Base-by-base conservation (phyloP, 2,113 vertebrate genomes). In the Neotoma lepida region DNA sequence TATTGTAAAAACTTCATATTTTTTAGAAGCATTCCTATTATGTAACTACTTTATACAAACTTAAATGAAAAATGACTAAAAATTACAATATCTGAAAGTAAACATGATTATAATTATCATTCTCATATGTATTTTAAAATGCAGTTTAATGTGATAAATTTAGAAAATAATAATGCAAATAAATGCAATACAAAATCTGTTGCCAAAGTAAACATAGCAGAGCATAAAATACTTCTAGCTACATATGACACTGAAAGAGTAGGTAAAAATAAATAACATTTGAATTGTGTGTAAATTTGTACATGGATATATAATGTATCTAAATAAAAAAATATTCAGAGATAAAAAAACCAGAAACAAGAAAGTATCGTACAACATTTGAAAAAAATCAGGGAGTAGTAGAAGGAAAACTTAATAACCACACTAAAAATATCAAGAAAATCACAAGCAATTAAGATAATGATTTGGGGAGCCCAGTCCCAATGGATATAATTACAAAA, bases 21-120 rank as follows among this genome's bases (percentile, higher is more conserved):
- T 4, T 93, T 95, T 26, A 66, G 12, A 54, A 46, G 2, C 2
- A 24, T 54, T 82, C 68, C 66, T 84, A 22, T 41, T 93, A 35
- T 85, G 35, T 2, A 93, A 78, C 12, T 51, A 9, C 28, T 85
- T 3, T 26, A 73, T 58, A 68, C 13, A 33, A 90, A 76, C 58
- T 46, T 70, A 89, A 61, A 86, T 3, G 56, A 91, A 80, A 80
- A 73, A 66, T 46, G 78, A 81, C 46, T 46, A 35, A 63, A 14
- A 46, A 86, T 56, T 56, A 76, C 58, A 81, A 39, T 86, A 92
- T 64, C 77, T 89, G 33, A 90, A 89, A 82, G 80, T 51, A 41
- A 3, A 76, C 9, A 44, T 2, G 12, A 74, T 46, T 46, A 68
- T 6, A 18, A 15, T 68, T 2, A 54, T 86, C 35, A 80, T 78